Conservation (phyloP, 1,140 invertebrate genomes). For the Drosophila persimilis region DNA sequence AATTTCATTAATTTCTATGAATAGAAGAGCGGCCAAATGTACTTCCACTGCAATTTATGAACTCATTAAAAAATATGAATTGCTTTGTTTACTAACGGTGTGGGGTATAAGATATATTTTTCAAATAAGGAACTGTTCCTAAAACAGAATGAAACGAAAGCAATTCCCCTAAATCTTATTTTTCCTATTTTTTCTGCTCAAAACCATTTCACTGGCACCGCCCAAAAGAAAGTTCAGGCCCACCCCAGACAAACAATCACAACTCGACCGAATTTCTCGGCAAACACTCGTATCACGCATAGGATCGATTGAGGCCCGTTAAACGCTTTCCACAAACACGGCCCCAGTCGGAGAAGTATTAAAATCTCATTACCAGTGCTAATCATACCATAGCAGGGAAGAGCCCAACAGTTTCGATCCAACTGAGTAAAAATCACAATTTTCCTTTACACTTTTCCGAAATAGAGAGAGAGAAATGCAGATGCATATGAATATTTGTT, state of each 20-base stretch:
- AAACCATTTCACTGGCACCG: slow-evolving; percentile 21
- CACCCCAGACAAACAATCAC: slow-evolving; percentile 28
- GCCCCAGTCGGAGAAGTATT: slow-evolving; percentile 46
- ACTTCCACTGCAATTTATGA: too few relatives aligned
- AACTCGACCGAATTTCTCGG: slow-evolving; percentile 53
- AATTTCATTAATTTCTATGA: too few relatives aligned
- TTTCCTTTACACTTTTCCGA: slow-evolving; percentile 36
- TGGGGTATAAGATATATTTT: too few relatives aligned
- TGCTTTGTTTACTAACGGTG: too few relatives aligned
- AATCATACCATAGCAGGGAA: slow-evolving; percentile 46
- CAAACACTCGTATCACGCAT: slow-evolving; percentile 65
- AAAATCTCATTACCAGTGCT: slow-evolving; percentile 79
- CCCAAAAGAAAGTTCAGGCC: slow-evolving; percentile 58
- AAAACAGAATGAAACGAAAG: too few relatives aligned
- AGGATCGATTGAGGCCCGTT: slow-evolving; percentile 33
- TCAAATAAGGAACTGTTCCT: too few relatives aligned
- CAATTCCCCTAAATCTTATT: not conserved
- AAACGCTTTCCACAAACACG: slow-evolving; percentile 71
- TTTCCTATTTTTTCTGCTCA: not conserved
- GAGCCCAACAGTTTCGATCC: slow-evolving; percentile 11
- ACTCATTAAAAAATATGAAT: too few relatives aligned
- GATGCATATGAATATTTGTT: slow-evolving; percentile 61
- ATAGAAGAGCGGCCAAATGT: too few relatives aligned
- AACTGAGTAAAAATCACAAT: slow-evolving; percentile 45
- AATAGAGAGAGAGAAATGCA: slow-evolving; percentile 13